phyloP scores from a whole-genome alignment of 2,888 invertebrate genomes.

The Tridacna gigas region DNA sequence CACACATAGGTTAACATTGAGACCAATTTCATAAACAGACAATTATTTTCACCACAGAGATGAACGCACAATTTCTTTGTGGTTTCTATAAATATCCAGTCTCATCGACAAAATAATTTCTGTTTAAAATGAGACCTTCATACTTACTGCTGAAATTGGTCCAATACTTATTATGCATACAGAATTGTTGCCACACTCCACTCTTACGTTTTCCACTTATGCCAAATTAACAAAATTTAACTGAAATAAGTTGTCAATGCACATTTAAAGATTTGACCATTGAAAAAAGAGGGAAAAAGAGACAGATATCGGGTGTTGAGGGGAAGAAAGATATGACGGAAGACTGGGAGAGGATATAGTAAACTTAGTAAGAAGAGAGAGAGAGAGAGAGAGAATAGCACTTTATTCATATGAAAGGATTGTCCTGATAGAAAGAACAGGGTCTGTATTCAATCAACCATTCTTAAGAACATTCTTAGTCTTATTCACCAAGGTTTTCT shows the following conservation, averaged over 20 bases:
- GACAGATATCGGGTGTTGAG: no score
- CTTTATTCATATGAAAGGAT: no score
- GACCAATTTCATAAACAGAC: slow-evolving; percentile 17
- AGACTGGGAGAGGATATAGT: no score
- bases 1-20: not conserved
- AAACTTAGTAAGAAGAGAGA: no score
- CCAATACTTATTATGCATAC: not conserved
- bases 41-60: slow-evolving; percentile 25
- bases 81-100: slow-evolving; percentile 27
- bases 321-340: no score
- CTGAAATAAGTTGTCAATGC: slow-evolving; percentile 3
- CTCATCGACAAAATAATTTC: slow-evolving; percentile 11
- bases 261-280: no score
- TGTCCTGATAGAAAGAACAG: no score
- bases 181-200: not conserved
- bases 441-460: no score
- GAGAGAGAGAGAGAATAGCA: no score
- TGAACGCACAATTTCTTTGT: slow-evolving; percentile 42
- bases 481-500: no score
- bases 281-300: no score
- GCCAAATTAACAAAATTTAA: not conserved
- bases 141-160: slow-evolving; percentile 18
- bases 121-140: slow-evolving; percentile 33
- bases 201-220: not conserved
- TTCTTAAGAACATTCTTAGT: no score